phyloP scores from a whole-genome alignment of 1,140 invertebrate genomes.

The Phymorhynchus buccinoides region DNA sequence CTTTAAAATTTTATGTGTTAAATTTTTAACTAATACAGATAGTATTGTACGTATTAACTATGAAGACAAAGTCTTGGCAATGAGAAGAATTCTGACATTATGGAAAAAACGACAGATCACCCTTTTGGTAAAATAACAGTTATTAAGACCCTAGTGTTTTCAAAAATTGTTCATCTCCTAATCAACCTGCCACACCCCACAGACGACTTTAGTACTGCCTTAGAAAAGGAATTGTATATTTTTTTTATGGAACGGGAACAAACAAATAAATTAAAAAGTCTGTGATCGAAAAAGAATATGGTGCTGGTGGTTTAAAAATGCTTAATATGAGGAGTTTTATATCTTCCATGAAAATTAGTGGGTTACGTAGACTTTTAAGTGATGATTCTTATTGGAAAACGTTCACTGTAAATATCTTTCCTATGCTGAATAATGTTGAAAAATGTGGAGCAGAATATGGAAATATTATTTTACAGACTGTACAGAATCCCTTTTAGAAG shows the following conservation, averaged over 20 bases:
- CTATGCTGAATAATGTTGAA: too few species aligned
- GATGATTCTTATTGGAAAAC: background rate
- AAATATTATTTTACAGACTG: too few species aligned
- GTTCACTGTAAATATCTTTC: too few species aligned
- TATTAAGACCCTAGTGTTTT: slow-evolving; percentile 5
- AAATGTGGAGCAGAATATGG: too few species aligned
- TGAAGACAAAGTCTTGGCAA: slow-evolving; percentile 12
- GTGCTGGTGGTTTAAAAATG: background rate
- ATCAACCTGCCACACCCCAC: background rate
- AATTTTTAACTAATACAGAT: slow-evolving; percentile 9
- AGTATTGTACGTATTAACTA: slow-evolving; percentile 1
- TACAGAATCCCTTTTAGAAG: too few species aligned
- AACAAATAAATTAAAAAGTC: background rate
- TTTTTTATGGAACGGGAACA: background rate
- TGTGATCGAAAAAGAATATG: background rate
- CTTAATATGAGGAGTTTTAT: background rate
- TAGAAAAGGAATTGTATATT: too few species aligned
- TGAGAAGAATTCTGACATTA: background rate
- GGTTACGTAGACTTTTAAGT: background rate
- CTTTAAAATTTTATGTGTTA: slow-evolving; percentile 26
- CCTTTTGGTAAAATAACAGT: background rate
- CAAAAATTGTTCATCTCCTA: background rate
- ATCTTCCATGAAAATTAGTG: slow-evolving; percentile 11
- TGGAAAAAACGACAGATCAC: background rate
- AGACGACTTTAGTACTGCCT: background rate